phyloP scores from a whole-genome alignment of 2,888 invertebrate species.

The Toxonevra muliebris region DNA sequence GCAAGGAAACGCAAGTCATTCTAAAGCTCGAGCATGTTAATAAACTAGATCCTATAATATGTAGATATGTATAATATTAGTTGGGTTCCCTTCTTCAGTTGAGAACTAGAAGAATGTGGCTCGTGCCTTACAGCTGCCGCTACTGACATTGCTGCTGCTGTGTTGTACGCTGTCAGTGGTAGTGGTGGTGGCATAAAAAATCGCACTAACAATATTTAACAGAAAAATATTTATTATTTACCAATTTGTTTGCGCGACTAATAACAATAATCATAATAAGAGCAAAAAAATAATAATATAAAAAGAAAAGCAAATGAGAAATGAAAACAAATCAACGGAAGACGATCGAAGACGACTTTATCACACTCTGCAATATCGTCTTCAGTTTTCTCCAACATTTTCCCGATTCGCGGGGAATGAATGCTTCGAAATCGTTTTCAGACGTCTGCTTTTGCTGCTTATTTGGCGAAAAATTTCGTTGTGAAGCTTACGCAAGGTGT shows the following conservation, averaged over 20 bases:
- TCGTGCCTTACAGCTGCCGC: neutral
- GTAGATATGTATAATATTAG: neutral
- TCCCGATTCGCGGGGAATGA: too few relatives aligned
- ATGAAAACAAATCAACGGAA: constrained; percentile 36
- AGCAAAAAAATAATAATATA: constrained; percentile 39
- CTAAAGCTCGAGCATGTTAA: neutral
- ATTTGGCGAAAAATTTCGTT: too few relatives aligned
- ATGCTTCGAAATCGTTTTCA: too few relatives aligned
- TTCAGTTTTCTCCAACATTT: too few relatives aligned
- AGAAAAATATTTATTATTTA: constrained; percentile 62
- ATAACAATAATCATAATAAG: constrained; percentile 58
- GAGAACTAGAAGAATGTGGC: neutral
- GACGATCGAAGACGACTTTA: too few relatives aligned
- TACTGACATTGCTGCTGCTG: neutral
- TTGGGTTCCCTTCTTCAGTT: constrained; percentile 2
- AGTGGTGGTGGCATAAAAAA: constrained; percentile 47
- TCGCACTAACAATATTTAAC: constrained; percentile 59
- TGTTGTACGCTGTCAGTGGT: constrained; percentile 12
- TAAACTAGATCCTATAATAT: constrained; percentile 15
- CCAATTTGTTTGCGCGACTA: constrained; percentile 61
- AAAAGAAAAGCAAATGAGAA: constrained; percentile 17
- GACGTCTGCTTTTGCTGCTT: too few relatives aligned
- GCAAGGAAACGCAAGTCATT: constrained; percentile 20
- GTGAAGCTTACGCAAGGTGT: too few relatives aligned
- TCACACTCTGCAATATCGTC: too few relatives aligned